These are phyloP conservation scores for Cephus pulcher DNA, from an alignment of 2,888 invertebrate genomes.

Conservation along the genomic window DNA sequence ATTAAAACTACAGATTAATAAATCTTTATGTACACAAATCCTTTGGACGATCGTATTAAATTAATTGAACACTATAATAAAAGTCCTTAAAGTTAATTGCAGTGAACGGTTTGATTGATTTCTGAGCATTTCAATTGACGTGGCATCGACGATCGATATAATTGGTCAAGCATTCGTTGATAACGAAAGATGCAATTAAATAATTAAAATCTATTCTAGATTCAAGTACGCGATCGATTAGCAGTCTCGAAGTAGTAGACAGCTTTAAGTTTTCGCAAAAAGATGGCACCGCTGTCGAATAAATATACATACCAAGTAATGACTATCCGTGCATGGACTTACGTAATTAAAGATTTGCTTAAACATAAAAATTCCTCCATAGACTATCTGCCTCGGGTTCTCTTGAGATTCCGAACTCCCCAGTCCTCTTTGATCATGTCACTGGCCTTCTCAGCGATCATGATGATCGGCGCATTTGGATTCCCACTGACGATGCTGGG, in stretches of 20 bases:
- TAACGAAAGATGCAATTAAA: background rate
- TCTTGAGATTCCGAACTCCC: slow-evolving; percentile 50
- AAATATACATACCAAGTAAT: background rate
- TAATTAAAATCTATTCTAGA: background rate
- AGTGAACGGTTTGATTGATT: background rate
- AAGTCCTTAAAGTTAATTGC: background rate
- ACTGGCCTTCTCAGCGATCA: slow-evolving; percentile 91
- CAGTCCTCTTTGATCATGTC: slow-evolving; percentile 92
- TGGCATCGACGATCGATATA: background rate
- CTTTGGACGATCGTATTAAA: background rate
- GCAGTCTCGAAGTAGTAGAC: background rate
- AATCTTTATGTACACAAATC: background rate
- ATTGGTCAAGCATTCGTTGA: background rate
- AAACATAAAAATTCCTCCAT: background rate
- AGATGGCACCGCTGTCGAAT: slow-evolving; percentile 3
- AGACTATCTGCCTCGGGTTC: background rate
- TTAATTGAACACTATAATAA: background rate
- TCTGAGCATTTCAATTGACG: background rate
- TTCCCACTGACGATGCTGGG: slow-evolving; percentile 90
- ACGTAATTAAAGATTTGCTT: background rate
- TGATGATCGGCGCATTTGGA: slow-evolving; percentile 89
- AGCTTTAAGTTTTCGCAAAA: background rate
- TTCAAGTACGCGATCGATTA: background rate
- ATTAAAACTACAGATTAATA: background rate
- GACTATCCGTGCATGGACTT: background rate